Percentiles rank a stretch among this genome's conserved stretches.
These are phyloP conservation scores for Drosophila mettleri DNA, from an alignment of 2,888 invertebrate species.

Conservation along the genomic window DNA sequence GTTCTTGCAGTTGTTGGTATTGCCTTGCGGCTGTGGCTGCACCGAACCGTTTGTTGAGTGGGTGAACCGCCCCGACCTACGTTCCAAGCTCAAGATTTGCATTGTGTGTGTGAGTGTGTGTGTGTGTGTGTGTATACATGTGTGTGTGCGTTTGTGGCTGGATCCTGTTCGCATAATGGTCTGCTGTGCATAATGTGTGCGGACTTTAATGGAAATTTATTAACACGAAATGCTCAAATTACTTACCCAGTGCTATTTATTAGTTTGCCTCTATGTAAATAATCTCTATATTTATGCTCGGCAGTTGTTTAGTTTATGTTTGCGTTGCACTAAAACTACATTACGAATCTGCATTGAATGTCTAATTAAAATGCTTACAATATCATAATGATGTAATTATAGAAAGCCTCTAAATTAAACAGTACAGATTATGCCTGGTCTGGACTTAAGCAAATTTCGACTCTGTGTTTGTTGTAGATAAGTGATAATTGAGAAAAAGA, in stretches of 20 bases:
- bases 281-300: conserved; percentile 21
- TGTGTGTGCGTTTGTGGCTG: background rate
- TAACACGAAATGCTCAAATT: conserved; percentile 48
- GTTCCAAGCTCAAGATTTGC: conserved; percentile 40
- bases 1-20: conserved; percentile 17
- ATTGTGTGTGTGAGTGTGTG: conserved; percentile 19
- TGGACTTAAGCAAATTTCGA: no score
- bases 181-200: conserved; percentile 42
- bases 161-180: conserved; percentile 29
- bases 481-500: no score
- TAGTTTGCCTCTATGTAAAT: conserved; percentile 25
- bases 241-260: conserved; percentile 43
- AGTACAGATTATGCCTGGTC: background rate
- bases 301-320: conserved; percentile 22
- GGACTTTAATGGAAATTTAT: conserved; percentile 66
- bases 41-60: conserved; percentile 38
- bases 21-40: conserved; percentile 31
- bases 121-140: background rate
- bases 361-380: conserved; percentile 6
- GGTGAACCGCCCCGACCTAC: conserved; percentile 17
- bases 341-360: conserved; percentile 2
- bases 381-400: background rate
- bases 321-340: conserved; percentile 8
- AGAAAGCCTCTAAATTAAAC: background rate
- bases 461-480: no score